Conservation (phyloP, 1,140 invertebrate genomes). For the Acromyrmex heyeri region DNA sequence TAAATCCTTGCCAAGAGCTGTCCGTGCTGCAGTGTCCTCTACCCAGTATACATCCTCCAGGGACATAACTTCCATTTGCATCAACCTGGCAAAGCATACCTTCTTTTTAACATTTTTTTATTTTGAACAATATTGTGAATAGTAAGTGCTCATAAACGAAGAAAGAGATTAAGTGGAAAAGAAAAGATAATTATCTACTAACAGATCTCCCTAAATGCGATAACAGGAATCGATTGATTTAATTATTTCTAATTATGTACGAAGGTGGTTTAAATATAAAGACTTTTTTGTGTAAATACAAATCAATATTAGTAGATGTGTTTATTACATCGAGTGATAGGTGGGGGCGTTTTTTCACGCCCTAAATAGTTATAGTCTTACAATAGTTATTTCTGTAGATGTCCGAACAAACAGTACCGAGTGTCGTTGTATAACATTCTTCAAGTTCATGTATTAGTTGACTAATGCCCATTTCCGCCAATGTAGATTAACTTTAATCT, state of each 20-base stretch:
- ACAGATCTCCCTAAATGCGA: not conserved
- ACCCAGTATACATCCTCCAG: slow-evolving; percentile 96
- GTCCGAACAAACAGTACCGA: no score
- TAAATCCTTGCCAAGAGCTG: slow-evolving; percentile 93
- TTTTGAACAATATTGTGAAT: not conserved
- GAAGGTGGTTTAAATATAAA: no score
- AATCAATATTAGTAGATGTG: no score
- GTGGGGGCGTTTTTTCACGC: no score
- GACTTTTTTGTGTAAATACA: no score
- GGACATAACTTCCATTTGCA: slow-evolving; percentile 93
- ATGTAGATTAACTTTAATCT: no score
- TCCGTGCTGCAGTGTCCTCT: slow-evolving; percentile 91
- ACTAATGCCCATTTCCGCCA: no score
- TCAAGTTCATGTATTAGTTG: no score
- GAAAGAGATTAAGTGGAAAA: not conserved
- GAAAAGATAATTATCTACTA: not conserved
- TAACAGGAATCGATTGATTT: not conserved
- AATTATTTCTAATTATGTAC: not conserved
- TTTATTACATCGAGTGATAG: no score
- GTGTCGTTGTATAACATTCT: no score
- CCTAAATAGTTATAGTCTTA: no score
- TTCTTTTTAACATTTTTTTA: not conserved
- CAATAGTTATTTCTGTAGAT: no score
- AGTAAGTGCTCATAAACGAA: not conserved
- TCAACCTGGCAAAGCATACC: slow-evolving; percentile 87